Conservation (phyloP, 1,140 invertebrate genomes). For the Nebria ingens region DNA sequence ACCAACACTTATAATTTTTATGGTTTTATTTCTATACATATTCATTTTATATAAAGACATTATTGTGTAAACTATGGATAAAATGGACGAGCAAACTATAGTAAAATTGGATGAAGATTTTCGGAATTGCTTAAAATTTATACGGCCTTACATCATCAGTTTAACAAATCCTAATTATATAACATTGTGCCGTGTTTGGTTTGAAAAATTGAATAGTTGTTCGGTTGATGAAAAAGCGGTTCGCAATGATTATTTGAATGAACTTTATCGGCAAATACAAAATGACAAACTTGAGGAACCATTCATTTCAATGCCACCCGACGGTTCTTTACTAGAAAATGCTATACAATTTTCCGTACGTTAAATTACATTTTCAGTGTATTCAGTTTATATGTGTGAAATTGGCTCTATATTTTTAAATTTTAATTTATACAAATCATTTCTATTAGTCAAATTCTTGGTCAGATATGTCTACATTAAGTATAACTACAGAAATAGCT, state of each 20-base stretch:
- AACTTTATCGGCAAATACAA: constrained; percentile 31
- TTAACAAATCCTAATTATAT: constrained; percentile 24
- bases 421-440: background rate
- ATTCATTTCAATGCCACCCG: constrained; percentile 30
- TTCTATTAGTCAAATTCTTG: background rate
- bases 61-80: background rate
- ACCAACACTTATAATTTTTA: background rate
- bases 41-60: too few relatives aligned
- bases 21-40: background rate
- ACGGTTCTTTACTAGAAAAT: constrained; percentile 15
- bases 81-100: background rate
- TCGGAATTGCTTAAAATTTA: constrained; percentile 27
- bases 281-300: constrained; percentile 26
- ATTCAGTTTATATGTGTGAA: background rate
- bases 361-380: background rate
- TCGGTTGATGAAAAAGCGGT: constrained; percentile 24
- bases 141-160: constrained; percentile 28
- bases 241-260: constrained; percentile 33
- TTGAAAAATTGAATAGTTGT: constrained; percentile 31
- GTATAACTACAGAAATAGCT: background rate
- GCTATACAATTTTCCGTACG: background rate
- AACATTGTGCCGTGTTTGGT: constrained; percentile 31
- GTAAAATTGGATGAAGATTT: constrained; percentile 30
- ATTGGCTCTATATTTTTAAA: background rate
- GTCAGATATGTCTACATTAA: background rate